Percentiles rank a stretch among this genome's conserved stretches.
Evolutionary conservation across 2,888 invertebrate genomes (phyloP).

Genomic region (Physocephala rufipes): DNA sequence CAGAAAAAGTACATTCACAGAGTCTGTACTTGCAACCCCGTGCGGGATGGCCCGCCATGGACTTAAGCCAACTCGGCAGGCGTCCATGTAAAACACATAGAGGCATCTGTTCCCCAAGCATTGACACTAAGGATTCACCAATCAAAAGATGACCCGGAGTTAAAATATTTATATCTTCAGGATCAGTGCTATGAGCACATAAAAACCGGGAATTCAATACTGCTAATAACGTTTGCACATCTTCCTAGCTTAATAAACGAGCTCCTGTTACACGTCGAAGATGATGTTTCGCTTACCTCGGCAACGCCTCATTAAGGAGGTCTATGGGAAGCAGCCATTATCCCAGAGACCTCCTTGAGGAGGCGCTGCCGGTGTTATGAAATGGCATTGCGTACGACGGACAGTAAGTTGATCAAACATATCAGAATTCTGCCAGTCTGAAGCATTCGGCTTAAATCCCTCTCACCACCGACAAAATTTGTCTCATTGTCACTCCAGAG

Average conservation of each 20-base stretch:
- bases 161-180: slow-evolving; percentile 26
- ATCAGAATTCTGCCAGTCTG: slow-evolving; percentile 10
- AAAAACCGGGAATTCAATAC: slow-evolving; percentile 35
- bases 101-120: too few species aligned
- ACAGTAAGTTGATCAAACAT: slow-evolving; percentile 24
- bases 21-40: too few species aligned
- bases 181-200: slow-evolving; percentile 29
- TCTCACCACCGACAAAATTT: slow-evolving; percentile 33
- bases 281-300: slow-evolving; percentile 37
- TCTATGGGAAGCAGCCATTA: too few species aligned
- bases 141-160: slow-evolving; percentile 32
- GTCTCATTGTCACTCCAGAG: slow-evolving; percentile 37
- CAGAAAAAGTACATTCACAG: too few species aligned
- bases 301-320: too few species aligned
- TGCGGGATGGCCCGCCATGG: too few species aligned
- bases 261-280: slow-evolving; percentile 31
- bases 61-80: too few species aligned
- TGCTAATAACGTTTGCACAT: slow-evolving; percentile 46
- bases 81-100: too few species aligned
- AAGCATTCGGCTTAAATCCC: slow-evolving; percentile 30
- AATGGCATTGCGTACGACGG: slow-evolving; percentile 46
- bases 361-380: slow-evolving; percentile 27
- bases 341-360: slow-evolving; percentile 34
- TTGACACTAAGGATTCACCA: too few species aligned
- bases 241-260: slow-evolving; percentile 40